Evolutionary conservation across 2,888 invertebrate genomes (phyloP).

Genomic region (Catonia carolina): DNA sequence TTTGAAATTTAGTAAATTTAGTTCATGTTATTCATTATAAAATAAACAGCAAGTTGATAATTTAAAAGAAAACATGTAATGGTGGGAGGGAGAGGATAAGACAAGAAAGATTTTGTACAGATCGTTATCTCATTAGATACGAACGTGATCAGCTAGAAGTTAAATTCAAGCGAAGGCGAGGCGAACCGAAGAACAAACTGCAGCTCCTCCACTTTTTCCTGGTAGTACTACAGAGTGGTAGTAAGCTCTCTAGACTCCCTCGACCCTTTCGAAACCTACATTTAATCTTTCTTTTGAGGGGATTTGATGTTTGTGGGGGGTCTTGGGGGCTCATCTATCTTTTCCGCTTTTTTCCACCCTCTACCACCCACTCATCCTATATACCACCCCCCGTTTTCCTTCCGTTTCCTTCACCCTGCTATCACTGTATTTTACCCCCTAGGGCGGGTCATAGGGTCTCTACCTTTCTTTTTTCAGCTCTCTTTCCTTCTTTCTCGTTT

Average conservation of each 20-base stretch:
- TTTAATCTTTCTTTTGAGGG: constrained; percentile 34
- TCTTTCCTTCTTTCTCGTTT: constrained; percentile 9
- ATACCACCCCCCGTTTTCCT: constrained; percentile 21
- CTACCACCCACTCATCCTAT: constrained; percentile 36
- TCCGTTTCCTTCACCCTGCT: constrained; percentile 39
- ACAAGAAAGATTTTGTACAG: background rate
- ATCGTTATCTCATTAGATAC: constrained; percentile 30
- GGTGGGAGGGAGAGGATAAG: no score
- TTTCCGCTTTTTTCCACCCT: constrained; percentile 32
- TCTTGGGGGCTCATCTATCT: constrained; percentile 34
- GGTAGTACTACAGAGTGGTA: no score
- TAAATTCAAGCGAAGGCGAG: background rate
- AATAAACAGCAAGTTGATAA: no score
- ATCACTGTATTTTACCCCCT: constrained; percentile 38
- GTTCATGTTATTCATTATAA: no score
- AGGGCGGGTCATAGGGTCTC: constrained; percentile 22
- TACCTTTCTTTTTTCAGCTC: no score
- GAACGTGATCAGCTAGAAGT: constrained; percentile 1
- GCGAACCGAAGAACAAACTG: constrained; percentile 21
- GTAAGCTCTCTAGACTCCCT: constrained; percentile 35
- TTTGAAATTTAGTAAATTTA: no score
- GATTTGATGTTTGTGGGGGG: constrained; percentile 32
- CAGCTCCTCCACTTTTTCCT: constrained; percentile 31
- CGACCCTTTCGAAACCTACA: constrained; percentile 24
- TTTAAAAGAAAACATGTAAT: no score